Conservation (phyloP, 2,888 invertebrate genomes). For the Heliconius aoede region DNA sequence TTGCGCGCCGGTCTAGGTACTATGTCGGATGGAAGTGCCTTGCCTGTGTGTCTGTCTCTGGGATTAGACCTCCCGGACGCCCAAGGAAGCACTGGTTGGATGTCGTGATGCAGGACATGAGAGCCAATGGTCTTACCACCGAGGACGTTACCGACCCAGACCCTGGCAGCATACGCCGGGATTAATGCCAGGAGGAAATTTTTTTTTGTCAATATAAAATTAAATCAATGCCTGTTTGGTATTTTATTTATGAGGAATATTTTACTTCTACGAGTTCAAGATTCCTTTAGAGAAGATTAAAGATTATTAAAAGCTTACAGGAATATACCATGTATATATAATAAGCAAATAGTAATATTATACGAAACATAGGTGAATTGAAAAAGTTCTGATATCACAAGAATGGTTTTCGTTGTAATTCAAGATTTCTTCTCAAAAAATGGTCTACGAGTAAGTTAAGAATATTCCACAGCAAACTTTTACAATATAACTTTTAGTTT, state of each 20-base stretch:
- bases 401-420: background rate
- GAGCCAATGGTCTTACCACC: too few relatives aligned
- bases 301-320: background rate
- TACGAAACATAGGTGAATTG: background rate
- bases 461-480: conserved; percentile 3
- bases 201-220: background rate
- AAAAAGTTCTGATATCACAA: conserved; percentile 13
- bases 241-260: background rate
- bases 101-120: too few relatives aligned
- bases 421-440: background rate
- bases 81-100: too few relatives aligned
- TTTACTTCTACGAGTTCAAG: background rate
- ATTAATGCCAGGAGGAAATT: too few relatives aligned
- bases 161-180: too few relatives aligned
- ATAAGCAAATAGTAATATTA: background rate
- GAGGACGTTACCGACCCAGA: too few relatives aligned
- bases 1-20: too few relatives aligned
- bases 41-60: too few relatives aligned
- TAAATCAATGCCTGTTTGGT: background rate
- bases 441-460: too few relatives aligned
- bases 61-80: too few relatives aligned
- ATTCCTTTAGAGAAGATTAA: background rate
- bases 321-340: background rate
- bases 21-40: too few relatives aligned
- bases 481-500: conserved; percentile 11